Evolutionary conservation across 2,888 invertebrate genomes (phyloP), one percentile per base, ranked within the genome.

Genomic region (Metacarcinus magister): DNA sequence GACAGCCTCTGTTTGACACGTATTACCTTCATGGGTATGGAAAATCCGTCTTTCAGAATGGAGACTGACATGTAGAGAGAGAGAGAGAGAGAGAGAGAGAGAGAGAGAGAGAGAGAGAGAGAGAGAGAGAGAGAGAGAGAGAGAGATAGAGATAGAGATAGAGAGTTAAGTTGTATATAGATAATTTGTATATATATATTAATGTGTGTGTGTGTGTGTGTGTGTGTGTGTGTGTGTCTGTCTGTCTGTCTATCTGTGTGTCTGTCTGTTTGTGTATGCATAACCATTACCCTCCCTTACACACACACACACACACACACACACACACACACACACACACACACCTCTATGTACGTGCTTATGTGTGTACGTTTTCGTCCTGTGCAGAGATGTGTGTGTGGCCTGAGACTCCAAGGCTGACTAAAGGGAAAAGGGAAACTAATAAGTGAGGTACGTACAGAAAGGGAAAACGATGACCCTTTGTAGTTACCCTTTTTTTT

Each of bases 11-110:
- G 96, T 87, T 90, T 96, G n/a, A 96, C 96, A 1, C 82, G 96
- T n/a, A 96, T 96, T 23, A 96, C 96, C 4, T 96, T 96, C 43
- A 92, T 96, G 96, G 96, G 96, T 96, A 95, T 93, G 95, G 96
- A 96, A 23, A 96, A 96, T 60, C 95, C 94, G 0, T 96, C 94
- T 16, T 96, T 96, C 82, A 96, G 94, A 39, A 93, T 96, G 67
- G 96, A 96, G n/a, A 96, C 96, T 23, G 96, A 96, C 43, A 95
- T 96, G 96, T 96, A 82, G 48, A 54, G 23, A 46, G 60, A 54
- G 19, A 82, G 7, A 82, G 28, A 82, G 82, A 82, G 28, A 82
- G 82, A 82, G 7, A 28, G 28, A 28, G 7, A 28, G 7, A 39
- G 13, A 39, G 16, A 19, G 13, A 39, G 39, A 87, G 39, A 87